Evolutionary conservation across 2,797 vertebrate genomes (phyloP).

Genomic region (Passerculus sandwichensis): DNA sequence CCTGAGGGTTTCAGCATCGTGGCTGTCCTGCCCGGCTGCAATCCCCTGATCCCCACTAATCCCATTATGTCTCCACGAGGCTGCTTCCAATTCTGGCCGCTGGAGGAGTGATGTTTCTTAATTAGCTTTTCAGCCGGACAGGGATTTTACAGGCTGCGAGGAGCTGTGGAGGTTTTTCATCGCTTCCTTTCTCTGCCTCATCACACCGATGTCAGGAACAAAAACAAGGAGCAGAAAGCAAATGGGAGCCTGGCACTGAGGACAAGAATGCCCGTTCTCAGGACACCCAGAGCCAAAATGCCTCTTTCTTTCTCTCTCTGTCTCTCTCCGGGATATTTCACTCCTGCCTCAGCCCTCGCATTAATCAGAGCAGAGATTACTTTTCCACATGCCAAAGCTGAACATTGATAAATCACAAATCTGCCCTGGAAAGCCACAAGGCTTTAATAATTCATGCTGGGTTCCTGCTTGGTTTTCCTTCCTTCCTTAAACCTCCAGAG

Average conservation of each 20-base stretch:
- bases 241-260: neutral
- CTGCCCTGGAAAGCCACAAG: neutral
- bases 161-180: neutral
- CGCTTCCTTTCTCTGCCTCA: neutral
- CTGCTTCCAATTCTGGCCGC: conserved; percentile 54
- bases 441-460: neutral
- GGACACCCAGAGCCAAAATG: neutral
- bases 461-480: neutral
- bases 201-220: fast-evolving
- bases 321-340: neutral
- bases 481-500: neutral
- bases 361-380: neutral
- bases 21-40: neutral
- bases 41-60: conserved; percentile 44
- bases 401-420: neutral
- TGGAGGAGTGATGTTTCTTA: conserved; percentile 62
- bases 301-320: neutral
- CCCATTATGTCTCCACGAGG: conserved; percentile 58
- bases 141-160: neutral
- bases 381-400: neutral
- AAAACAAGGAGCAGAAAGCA: neutral
- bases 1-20: neutral
- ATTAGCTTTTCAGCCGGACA: conserved; percentile 29
- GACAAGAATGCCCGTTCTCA: neutral
- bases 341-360: neutral